Evolutionary conservation across 2,113 vertebrate genomes (phyloP).

Genomic region (Elephantulus edwardii): DNA sequence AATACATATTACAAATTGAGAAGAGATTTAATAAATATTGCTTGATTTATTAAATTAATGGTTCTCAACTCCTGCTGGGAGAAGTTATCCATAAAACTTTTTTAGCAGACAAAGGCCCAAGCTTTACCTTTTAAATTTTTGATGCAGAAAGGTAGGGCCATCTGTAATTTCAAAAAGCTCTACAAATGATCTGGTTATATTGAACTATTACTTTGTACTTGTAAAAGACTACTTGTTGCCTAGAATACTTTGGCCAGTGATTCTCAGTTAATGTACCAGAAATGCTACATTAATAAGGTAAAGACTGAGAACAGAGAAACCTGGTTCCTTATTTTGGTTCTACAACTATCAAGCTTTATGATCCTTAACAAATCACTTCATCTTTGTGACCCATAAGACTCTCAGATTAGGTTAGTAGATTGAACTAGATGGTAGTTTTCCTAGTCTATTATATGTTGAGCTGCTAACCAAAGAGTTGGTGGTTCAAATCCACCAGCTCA

Average conservation of each 20-base stretch:
- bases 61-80: background rate
- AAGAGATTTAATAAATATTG: slow-evolving; percentile 8
- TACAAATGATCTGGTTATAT: background rate
- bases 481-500: no score
- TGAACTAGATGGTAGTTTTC: background rate
- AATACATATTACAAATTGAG: background rate
- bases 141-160: background rate
- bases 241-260: background rate
- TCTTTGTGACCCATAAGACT: background rate
- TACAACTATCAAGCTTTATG: background rate
- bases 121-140: background rate
- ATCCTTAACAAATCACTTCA: background rate
- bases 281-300: background rate
- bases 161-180: background rate
- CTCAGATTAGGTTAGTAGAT: background rate
- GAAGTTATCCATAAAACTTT: background rate
- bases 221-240: background rate
- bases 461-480: no score
- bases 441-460: no score
- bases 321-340: background rate
- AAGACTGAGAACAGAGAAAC: background rate
- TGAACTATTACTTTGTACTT: background rate
- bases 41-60: slow-evolving; percentile 13
- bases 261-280: background rate
- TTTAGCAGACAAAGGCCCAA: background rate